These are phyloP conservation scores for Standfussiana lucernea DNA, from an alignment of 2,888 invertebrate genomes.

Conservation along the genomic window DNA sequence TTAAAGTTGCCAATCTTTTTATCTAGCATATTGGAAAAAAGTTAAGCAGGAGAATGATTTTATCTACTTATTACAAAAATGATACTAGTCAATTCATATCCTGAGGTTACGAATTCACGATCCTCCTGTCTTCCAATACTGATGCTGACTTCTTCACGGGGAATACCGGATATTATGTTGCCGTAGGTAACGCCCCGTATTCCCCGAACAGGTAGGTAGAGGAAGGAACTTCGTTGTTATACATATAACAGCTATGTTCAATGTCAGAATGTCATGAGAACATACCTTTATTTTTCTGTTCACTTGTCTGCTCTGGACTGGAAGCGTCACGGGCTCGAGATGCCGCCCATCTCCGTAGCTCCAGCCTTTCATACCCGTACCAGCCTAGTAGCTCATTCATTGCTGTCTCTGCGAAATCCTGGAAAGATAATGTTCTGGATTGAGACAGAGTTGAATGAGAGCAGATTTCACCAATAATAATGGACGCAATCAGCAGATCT, in stretches of 20 bases:
- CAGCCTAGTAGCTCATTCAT: slow-evolving; percentile 98
- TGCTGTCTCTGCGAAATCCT: slow-evolving; percentile 97
- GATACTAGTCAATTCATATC: neutral
- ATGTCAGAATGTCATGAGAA: neutral
- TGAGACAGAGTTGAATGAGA: slow-evolving; percentile 14
- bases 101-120: neutral
- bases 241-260: neutral
- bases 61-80: neutral
- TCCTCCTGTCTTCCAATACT: neutral
- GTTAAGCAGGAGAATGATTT: neutral
- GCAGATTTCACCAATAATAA: neutral
- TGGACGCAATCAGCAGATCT: neutral
- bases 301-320: slow-evolving; percentile 86
- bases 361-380: slow-evolving; percentile 96
- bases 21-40: neutral
- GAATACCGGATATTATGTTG: neutral
- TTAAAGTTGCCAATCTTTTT: neutral
- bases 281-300: slow-evolving; percentile 85
- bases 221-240: neutral
- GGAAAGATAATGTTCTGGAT: slow-evolving; percentile 71
- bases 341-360: slow-evolving; percentile 90
- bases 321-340: slow-evolving; percentile 86
- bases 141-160: neutral
- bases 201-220: neutral
- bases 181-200: neutral